Base-by-base conservation (phyloP, 2,888 invertebrate genomes). In the Rotaria magnacalcarata region DNA sequence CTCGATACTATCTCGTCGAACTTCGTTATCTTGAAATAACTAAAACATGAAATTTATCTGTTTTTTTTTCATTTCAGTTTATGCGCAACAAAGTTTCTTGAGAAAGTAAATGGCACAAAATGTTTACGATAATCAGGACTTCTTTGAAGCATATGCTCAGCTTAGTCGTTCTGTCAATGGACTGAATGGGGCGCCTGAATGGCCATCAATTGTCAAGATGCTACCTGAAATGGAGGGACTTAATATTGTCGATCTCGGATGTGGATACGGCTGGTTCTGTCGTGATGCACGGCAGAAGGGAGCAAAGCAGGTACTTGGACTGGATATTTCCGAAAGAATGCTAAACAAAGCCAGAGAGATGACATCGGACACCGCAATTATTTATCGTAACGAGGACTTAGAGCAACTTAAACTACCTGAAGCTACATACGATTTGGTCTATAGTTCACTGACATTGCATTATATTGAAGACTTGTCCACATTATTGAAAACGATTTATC, bases 401-500 rank as follows among this genome's bases (percentile, higher is more conserved):
- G 58, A 60, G n/a, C 24, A 60, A 60, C 21, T 60, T 11, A n/a
- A 60, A 60, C 58, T 60, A 1, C n/a, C 58, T n/a, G n/a, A 24
- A 10, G 24, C n/a, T 11, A 60, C 58, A 60, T 60, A n/a, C 24
- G 58, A 60, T 60, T 60, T 60, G n/a, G 58, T n/a, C 24, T 60
- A 60, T 27, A 60, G 58, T 60, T 60, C 58, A 60, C n/a, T 60
- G 10, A 60, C 58, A n/a, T n/a, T 60, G n/a, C 58, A 60, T n/a
- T 60, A 60, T n/a, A 60, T 60, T n/a, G 58, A 60, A 60, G 5
- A n/a, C 58, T n/a, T 60, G n/a, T 60, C 58, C 1, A 24, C 24
- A 60, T 60, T 60, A 60, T 11, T 60, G 58, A 60, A 24, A 60
- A 60, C 24, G 24, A 60, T 60, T 60, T 60, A 60, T 60, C 58